Percentiles rank a stretch among this genome's conserved stretches.
These are phyloP conservation scores for Pantherophis alleghaniensis DNA, from an alignment of 2,797 vertebrate species.

Conservation along the genomic window DNA sequence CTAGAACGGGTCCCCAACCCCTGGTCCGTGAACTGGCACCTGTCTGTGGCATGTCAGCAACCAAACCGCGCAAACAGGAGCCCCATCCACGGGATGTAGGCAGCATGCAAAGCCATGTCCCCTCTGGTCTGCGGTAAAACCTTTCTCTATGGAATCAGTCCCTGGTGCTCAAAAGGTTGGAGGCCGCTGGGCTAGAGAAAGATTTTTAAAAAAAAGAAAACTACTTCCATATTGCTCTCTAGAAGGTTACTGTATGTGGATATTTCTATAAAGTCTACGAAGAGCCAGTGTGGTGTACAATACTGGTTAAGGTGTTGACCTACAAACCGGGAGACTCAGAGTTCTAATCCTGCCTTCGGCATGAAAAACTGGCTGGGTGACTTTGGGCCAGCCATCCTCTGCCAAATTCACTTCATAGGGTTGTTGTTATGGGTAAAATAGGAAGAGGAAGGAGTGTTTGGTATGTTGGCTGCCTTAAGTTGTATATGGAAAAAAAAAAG, in stretches of 20 bases:
- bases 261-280: neutral
- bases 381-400: neutral
- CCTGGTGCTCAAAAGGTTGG: no score
- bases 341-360: neutral
- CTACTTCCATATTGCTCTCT: neutral
- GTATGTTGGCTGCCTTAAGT: neutral
- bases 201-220: neutral
- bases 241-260: neutral
- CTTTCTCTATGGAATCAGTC: no score
- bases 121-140: no score
- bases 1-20: no score
- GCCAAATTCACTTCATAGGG: neutral
- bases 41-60: no score
- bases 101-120: no score
- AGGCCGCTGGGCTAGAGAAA: neutral
- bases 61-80: fast-evolving
- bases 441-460: neutral
- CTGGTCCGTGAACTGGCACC: no score
- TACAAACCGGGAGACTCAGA: neutral
- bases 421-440: neutral
- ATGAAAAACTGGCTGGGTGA: neutral
- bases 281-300: neutral
- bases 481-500: neutral
- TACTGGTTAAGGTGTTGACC: neutral
- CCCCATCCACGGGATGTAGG: no score